Percentiles rank a stretch among this genome's conserved stretches.
Evolutionary conservation across 2,797 vertebrate genomes (phyloP).

Genomic region (Psittacula echo): DNA sequence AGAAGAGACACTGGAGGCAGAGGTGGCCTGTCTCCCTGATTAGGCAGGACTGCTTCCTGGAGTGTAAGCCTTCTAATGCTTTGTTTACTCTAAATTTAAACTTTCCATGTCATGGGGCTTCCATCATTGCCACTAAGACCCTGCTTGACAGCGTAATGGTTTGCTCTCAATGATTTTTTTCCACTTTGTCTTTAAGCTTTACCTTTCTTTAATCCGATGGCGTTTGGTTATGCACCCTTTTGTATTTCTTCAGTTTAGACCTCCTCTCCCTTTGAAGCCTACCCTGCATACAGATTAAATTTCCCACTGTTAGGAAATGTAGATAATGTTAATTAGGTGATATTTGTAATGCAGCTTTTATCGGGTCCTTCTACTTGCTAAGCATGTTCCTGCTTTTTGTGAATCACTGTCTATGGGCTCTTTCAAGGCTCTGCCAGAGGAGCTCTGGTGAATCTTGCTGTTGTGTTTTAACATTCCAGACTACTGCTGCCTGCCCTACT

Average conservation of each 20-base stretch:
- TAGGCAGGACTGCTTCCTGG: not conserved
- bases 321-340: conserved; percentile 42
- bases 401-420: not conserved
- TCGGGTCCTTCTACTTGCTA: not conserved
- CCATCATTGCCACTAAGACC: conserved; percentile 28
- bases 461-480: not conserved
- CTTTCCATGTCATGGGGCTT: conserved; percentile 34
- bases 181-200: conserved; percentile 31
- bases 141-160: conserved; percentile 26
- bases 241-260: conserved; percentile 7
- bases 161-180: not conserved
- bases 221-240: conserved; percentile 44
- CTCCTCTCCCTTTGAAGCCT: conserved; percentile 32
- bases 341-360: conserved; percentile 32
- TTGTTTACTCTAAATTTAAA: conserved; percentile 63
- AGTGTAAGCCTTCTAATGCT: conserved; percentile 37
- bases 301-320: conserved; percentile 33
- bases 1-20: not conserved
- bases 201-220: conserved; percentile 41
- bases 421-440: not conserved
- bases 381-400: not conserved
- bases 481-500: not conserved
- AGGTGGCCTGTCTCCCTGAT: conserved; percentile 2
- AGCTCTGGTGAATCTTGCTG: not conserved
- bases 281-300: not conserved